Conservation (phyloP, 1,140 invertebrate species). For the Neodiprion lecontei region DNA sequence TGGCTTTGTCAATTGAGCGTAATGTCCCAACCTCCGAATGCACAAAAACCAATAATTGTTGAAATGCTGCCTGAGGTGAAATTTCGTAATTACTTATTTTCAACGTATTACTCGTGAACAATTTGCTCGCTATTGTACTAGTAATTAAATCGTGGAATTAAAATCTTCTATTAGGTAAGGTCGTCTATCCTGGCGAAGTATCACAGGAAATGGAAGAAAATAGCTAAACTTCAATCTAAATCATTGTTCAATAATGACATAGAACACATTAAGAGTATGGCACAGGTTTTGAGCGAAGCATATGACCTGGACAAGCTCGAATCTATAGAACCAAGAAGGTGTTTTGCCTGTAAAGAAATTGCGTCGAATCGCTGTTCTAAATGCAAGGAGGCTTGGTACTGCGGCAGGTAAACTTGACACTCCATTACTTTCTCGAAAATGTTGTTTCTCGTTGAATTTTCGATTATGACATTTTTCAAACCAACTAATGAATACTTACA, state of each 20-base stretch:
- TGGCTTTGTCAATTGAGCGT: constrained; percentile 67
- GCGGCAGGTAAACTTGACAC: constrained; percentile 53
- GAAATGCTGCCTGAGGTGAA: constrained; percentile 66
- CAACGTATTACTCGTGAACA: neutral
- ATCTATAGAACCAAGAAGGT: constrained; percentile 48
- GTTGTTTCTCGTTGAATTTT: too few species aligned
- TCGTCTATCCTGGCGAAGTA: constrained; percentile 57
- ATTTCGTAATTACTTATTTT: constrained; percentile 7
- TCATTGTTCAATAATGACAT: constrained; percentile 62
- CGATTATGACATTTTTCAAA: too few species aligned
- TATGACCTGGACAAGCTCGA: constrained; percentile 61
- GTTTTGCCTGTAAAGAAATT: constrained; percentile 51
- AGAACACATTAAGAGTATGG: constrained; percentile 60
- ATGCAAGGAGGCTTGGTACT: constrained; percentile 63
- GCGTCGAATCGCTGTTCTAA: constrained; percentile 61
- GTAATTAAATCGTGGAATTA: neutral
- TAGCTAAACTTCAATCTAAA: constrained; percentile 65
- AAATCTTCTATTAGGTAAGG: constrained; percentile 54
- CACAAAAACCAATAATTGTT: constrained; percentile 56
- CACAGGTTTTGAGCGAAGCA: constrained; percentile 57
- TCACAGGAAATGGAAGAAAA: constrained; percentile 63
- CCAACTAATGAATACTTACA: constrained; percentile 3
- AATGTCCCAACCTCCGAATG: constrained; percentile 39
- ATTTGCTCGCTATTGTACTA: neutral
- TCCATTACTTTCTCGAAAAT: too few species aligned